Evolutionary conservation across 1,140 invertebrate species (phyloP).

Genomic region (Trachymyrmex cornetzi): DNA sequence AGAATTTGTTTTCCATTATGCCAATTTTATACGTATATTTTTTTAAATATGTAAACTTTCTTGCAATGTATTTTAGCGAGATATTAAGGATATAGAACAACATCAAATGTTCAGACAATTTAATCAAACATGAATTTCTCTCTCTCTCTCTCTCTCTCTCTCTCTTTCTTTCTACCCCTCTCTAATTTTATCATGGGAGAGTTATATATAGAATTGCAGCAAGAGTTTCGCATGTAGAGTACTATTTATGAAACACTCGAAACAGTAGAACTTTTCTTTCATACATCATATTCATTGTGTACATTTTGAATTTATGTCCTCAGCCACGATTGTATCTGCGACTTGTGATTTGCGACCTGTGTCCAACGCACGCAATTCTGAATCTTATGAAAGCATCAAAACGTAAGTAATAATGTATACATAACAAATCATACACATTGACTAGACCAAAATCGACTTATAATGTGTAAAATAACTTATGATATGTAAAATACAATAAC

Average conservation of each 20-base stretch:
- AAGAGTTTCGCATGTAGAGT: background rate
- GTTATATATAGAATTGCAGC: background rate
- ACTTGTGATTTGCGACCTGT: conserved; percentile 2
- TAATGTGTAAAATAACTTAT: conserved; percentile 11
- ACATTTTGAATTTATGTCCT: background rate
- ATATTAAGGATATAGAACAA: background rate
- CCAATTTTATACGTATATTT: background rate
- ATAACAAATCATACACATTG: background rate
- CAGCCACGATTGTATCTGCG: background rate
- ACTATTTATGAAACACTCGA: background rate
- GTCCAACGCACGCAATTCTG: background rate
- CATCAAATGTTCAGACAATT: background rate
- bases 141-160: background rate
- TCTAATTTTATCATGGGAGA: background rate
- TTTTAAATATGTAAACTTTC: background rate
- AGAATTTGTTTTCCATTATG: background rate
- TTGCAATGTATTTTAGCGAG: background rate
- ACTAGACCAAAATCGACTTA: conserved; percentile 16
- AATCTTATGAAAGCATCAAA: conserved; percentile 16
- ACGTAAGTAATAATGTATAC: background rate
- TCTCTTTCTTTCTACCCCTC: background rate
- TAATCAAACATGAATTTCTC: background rate
- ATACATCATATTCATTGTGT: conserved; percentile 4
- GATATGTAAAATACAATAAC: conserved; percentile 18
- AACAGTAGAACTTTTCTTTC: background rate